phyloP scores from a whole-genome alignment of 2,888 invertebrate species.

The Sipha maydis region DNA sequence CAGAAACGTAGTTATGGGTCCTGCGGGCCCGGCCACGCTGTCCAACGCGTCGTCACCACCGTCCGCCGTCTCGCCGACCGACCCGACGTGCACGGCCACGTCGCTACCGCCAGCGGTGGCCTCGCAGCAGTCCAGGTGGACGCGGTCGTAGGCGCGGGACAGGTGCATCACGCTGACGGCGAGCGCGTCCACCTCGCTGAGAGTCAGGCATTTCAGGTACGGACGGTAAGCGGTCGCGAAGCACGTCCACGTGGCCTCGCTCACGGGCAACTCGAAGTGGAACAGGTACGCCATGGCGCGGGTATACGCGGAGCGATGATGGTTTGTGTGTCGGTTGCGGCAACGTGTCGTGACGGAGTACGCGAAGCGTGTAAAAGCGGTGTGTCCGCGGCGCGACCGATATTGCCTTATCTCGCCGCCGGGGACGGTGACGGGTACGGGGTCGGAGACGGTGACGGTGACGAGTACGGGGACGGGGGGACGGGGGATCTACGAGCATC shows the following conservation, averaged over 20 bases:
- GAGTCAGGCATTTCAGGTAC: constrained; percentile 48
- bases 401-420: not conserved
- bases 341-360: not conserved
- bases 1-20: constrained; percentile 23
- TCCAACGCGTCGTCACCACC: not conserved
- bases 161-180: constrained; percentile 42
- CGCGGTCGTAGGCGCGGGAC: not conserved
- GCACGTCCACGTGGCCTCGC: constrained; percentile 43
- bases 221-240: constrained; percentile 50
- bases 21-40: not conserved
- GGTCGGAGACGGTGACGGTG: not conserved
- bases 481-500: not conserved
- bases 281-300: constrained; percentile 51
- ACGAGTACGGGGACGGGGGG: not conserved
- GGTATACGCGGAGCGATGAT: not conserved
- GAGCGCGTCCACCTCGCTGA: constrained; percentile 48
- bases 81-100: not conserved
- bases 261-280: constrained; percentile 51
- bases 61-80: not conserved
- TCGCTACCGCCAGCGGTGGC: not conserved
- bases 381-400: constrained; percentile 33
- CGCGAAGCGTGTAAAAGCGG: constrained; percentile 23
- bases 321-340: not conserved
- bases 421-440: not conserved
- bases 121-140: not conserved